A percentile compares a stretch with the other conserved stretches of the same genome.
These are phyloP conservation scores for Odontomachus brunneus DNA, from an alignment of 1,140 invertebrate genomes.

Conservation along the genomic window DNA sequence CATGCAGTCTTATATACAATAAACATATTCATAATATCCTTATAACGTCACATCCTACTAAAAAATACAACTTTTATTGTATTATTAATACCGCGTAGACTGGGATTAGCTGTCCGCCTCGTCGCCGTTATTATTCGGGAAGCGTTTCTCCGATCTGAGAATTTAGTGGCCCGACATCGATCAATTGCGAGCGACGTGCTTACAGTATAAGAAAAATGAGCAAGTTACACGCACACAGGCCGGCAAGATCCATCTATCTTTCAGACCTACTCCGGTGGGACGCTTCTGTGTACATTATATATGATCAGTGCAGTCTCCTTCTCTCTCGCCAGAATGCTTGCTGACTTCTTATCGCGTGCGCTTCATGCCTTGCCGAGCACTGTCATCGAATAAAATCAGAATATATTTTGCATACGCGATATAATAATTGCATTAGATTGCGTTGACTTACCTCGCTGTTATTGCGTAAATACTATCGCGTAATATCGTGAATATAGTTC, in stretches of 20 bases:
- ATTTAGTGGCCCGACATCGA: constrained; percentile 33
- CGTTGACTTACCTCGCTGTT: not conserved
- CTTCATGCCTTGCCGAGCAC: not conserved
- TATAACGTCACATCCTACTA: not conserved
- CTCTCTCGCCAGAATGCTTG: not conserved
- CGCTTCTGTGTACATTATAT: constrained; percentile 38
- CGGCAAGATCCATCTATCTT: constrained; percentile 35
- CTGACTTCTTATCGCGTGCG: constrained; percentile 2
- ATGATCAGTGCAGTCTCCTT: constrained; percentile 29
- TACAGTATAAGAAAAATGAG: constrained; percentile 49
- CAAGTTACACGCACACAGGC: constrained; percentile 17
- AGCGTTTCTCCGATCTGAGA: not conserved
- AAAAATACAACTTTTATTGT: not conserved
- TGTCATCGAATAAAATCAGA: constrained; percentile 9
- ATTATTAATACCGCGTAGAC: not conserved
- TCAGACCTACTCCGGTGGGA: constrained; percentile 10
- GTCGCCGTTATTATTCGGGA: not conserved
- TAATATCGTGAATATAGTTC: not conserved
- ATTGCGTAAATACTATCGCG: not conserved
- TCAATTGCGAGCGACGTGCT: constrained; percentile 37
- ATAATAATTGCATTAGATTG: not conserved
- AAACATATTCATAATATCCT: too few relatives aligned
- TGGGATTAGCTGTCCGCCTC: not conserved
- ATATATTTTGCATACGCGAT: not conserved
- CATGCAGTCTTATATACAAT: too few relatives aligned